Percentiles rank a stretch among this genome's conserved stretches.
Conservation (phyloP, 1,140 invertebrate species). For the Matsumurasca onukii region DNA sequence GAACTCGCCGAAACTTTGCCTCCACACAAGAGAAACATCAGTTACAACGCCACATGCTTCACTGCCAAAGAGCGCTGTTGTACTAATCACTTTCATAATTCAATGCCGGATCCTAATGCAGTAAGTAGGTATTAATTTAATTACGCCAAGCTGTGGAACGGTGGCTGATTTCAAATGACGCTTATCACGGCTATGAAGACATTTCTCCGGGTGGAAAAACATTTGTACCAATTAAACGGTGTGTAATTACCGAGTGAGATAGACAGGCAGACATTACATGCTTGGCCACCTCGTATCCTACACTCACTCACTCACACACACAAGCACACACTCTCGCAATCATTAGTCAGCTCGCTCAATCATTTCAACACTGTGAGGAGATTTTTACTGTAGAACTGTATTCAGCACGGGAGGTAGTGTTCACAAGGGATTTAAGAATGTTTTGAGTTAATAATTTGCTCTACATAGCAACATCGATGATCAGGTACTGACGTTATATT, state of each 20-base stretch:
- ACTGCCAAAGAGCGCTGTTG: too few relatives aligned
- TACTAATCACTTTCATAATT: not conserved
- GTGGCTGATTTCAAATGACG: not conserved
- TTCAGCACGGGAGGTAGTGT: too few relatives aligned
- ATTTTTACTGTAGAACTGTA: too few relatives aligned
- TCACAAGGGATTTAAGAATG: too few relatives aligned
- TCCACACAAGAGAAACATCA: too few relatives aligned
- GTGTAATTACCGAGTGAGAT: not conserved
- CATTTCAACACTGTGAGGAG: too few relatives aligned
- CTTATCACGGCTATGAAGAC: not conserved
- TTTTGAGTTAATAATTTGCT: too few relatives aligned
- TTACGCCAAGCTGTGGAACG: not conserved
- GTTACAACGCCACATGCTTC: too few relatives aligned
- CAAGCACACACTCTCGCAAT: not conserved
- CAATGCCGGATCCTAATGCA: not conserved
- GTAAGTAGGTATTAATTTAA: constrained; percentile 1
- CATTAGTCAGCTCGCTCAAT: too few relatives aligned
- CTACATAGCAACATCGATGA: too few relatives aligned
- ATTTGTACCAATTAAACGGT: not conserved
- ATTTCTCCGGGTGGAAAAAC: not conserved
- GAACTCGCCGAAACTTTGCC: too few relatives aligned
- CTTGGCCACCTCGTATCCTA: not conserved
- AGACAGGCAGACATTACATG: not conserved
- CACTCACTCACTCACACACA: not conserved
- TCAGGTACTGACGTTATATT: too few relatives aligned